Conservation (phyloP, 2,797 vertebrate genomes). For the Neostethus bicornis region DNA sequence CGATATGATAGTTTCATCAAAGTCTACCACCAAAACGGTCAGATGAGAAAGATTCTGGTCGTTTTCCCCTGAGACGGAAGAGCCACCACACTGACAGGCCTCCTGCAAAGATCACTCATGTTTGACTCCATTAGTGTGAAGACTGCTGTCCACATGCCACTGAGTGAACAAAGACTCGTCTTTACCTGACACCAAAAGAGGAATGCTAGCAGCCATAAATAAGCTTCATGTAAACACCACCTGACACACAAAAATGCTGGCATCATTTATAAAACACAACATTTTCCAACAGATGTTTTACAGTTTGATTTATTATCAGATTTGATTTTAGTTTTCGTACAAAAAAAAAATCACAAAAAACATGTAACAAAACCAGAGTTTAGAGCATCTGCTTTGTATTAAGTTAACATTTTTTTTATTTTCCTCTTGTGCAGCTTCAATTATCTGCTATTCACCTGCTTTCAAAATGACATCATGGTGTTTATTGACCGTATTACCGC, state of each 20-base stretch:
- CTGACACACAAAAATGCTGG: slow-evolving; percentile 40
- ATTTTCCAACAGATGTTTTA: slow-evolving; percentile 14
- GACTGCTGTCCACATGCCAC: slow-evolving; percentile 55
- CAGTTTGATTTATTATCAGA: background rate
- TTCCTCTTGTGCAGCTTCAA: slow-evolving; percentile 41
- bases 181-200: slow-evolving; percentile 41
- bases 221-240: slow-evolving; percentile 53
- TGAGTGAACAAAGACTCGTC: slow-evolving; percentile 54
- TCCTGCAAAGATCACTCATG: slow-evolving; percentile 70
- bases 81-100: slow-evolving; percentile 34
- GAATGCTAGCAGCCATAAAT: slow-evolving; percentile 60
- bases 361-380: background rate
- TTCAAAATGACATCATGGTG: slow-evolving; percentile 64
- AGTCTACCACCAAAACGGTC: slow-evolving; percentile 66
- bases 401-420: slow-evolving; percentile 30
- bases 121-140: slow-evolving; percentile 61
- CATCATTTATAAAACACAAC: slow-evolving; percentile 34
- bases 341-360: background rate
- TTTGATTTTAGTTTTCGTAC: background rate
- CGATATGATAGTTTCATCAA: slow-evolving; percentile 61
- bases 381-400: slow-evolving; percentile 23
- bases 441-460: slow-evolving; percentile 48
- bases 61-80: slow-evolving; percentile 43
- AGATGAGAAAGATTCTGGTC: slow-evolving; percentile 32
- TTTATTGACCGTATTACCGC: slow-evolving; percentile 56